Evolutionary conservation across 2,113 vertebrate genomes (phyloP).

Genomic region (Lutjanus erythropterus): DNA sequence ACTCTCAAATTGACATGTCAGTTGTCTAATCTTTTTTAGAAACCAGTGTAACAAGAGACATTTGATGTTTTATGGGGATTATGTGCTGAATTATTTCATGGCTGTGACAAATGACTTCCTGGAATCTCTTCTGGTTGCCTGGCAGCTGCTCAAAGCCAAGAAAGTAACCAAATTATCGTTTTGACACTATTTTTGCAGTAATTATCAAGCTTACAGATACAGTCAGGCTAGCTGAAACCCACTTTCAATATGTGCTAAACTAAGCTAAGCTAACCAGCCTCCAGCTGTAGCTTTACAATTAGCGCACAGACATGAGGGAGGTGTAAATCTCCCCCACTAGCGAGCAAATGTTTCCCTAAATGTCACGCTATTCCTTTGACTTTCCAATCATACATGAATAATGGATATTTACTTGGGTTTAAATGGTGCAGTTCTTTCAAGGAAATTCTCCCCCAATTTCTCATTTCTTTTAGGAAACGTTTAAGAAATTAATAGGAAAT

Average conservation of each 20-base stretch:
- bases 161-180: no score
- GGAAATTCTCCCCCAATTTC: neutral
- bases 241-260: neutral
- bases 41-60: no score
- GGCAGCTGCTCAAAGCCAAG: no score
- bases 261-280: no score
- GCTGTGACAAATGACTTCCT: neutral
- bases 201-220: neutral
- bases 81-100: no score
- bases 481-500: slow-evolving; percentile 18
- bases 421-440: neutral
- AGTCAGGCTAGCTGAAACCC: neutral
- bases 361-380: neutral
- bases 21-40: no score
- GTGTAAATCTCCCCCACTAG: neutral
- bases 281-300: neutral
- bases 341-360: neutral
- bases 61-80: no score
- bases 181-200: no score
- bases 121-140: neutral
- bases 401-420: neutral
- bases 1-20: no score
- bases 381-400: neutral
- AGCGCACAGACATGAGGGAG: neutral
- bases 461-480: slow-evolving; percentile 2